phyloP scores from a whole-genome alignment of 2,113 vertebrate genomes.

The Numida meleagris region DNA sequence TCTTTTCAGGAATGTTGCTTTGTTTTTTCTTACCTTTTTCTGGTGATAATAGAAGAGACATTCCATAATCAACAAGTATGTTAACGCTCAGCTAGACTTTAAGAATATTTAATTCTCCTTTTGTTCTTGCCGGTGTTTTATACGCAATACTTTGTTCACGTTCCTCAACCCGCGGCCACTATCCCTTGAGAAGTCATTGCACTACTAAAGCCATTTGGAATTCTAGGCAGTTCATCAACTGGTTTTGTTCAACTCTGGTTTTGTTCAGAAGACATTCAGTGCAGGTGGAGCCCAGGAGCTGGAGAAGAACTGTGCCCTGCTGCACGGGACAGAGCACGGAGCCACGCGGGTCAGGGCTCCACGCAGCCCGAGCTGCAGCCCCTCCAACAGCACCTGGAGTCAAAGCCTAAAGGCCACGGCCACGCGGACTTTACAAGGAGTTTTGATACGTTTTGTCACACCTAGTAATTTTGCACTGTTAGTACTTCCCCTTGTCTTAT shows the following conservation, averaged over 20 bases:
- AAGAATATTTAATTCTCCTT: constrained; percentile 66
- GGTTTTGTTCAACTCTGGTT: constrained; percentile 61
- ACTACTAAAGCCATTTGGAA: constrained; percentile 76
- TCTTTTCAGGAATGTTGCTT: constrained; percentile 66
- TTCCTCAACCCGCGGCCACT: constrained; percentile 71
- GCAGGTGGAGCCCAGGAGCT: neutral
- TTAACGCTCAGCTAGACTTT: constrained; percentile 70
- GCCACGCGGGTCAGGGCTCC: too few relatives aligned
- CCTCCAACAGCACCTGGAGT: too few relatives aligned
- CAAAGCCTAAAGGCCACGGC: neutral
- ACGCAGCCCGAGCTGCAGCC: neutral
- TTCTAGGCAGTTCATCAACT: constrained; percentile 40
- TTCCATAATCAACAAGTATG: constrained; percentile 65
- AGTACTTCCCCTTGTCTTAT: constrained; percentile 40
- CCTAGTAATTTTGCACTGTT: constrained; percentile 81
- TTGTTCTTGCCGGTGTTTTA: constrained; percentile 71
- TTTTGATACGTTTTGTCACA: constrained; percentile 61
- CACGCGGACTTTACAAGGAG: constrained; percentile 2
- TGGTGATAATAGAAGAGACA: constrained; percentile 68
- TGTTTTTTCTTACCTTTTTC: constrained; percentile 47
- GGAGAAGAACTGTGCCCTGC: too few relatives aligned
- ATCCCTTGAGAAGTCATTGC: constrained; percentile 72
- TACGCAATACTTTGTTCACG: constrained; percentile 52
- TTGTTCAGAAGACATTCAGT: constrained; percentile 32
- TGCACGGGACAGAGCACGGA: neutral